phyloP scores from a whole-genome alignment of 2,888 invertebrate species.

The Emmelina monodactyla region DNA sequence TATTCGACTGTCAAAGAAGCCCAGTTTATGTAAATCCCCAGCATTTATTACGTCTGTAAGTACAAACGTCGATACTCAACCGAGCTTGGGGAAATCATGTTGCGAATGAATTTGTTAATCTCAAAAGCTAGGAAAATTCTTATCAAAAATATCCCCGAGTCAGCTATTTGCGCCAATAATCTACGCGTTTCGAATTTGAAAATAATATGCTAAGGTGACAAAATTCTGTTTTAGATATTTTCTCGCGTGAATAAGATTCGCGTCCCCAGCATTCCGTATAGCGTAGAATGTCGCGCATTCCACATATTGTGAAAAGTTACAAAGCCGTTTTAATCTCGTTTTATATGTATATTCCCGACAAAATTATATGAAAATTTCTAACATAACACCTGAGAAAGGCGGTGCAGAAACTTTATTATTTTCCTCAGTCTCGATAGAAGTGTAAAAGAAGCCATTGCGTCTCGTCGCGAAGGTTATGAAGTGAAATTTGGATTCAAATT shows the following conservation, averaged over 20 bases:
- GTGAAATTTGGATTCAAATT: constrained; percentile 47
- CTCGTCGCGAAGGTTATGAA: constrained; percentile 26
- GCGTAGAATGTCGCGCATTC: constrained; percentile 27
- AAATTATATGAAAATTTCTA: constrained; percentile 19
- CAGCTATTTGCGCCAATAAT: not conserved
- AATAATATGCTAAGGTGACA: constrained; percentile 2
- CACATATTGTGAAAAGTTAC: constrained; percentile 25
- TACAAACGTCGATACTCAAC: constrained; percentile 27
- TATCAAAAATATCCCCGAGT: too few relatives aligned
- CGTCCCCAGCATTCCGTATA: constrained; percentile 39
- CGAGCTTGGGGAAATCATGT: constrained; percentile 24
- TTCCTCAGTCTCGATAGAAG: constrained; percentile 31
- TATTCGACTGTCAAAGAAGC: constrained; percentile 39
- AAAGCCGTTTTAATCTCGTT: constrained; percentile 27
- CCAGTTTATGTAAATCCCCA: constrained; percentile 42
- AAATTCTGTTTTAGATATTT: constrained; percentile 30
- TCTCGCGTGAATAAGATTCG: constrained; percentile 47
- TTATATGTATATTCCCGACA: constrained; percentile 1
- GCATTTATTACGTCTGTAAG: constrained; percentile 37
- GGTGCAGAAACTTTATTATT: constrained; percentile 30
- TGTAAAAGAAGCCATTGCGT: constrained; percentile 29
- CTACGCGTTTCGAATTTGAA: not conserved
- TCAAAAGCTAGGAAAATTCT: too few relatives aligned
- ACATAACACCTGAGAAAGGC: constrained; percentile 19
- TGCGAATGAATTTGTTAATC: constrained; percentile 38